Evolutionary conservation across 1,140 invertebrate genomes (phyloP), one percentile per base, ranked within the genome.

Genomic region (Harlomillsia oculata): DNA sequence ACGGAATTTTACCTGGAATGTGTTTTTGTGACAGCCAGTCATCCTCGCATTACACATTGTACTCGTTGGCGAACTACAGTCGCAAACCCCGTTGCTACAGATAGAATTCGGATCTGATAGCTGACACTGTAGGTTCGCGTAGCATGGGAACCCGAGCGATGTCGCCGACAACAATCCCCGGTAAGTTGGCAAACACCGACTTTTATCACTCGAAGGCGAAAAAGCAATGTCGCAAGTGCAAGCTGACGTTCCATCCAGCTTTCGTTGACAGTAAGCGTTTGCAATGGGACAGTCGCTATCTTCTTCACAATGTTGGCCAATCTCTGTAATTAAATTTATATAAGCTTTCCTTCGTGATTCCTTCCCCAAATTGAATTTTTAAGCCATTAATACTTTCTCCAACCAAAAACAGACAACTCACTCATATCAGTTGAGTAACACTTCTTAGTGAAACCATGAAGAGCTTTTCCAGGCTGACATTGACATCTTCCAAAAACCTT

Each of bases 401-500:
- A 39, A 40, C 14, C 13, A 25, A 43, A 20, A 9, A 25, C 18
- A 43, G 29, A 23, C 20, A 5, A 48, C 59, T 59, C 54, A 66
- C 56, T 54, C 26, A 51, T 62, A 41, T 56, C 59, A 34, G 26
- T 29, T 36, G 52, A 29, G 80, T 79, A 1, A 78, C 74, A 55
- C 81, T 84, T 51, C n/a, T 65, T 56, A 41, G 50, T 68, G 18
- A 62, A 52, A 5, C 67, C 67, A n/a, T 57, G 63, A 5, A 63
- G 52, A 16, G 60, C 54, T 41, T 65, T 65, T 5, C 67, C 66
- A 8, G 53, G 18, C 32, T 68, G 63, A 69, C 88, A 93, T 51
- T 83, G 80, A 67, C 89, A 93, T 67, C 85, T 78, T 39, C 89
- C 89, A 67, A 90, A 89, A 5, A 91, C 78, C 70, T 89, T 84